Base-by-base conservation (phyloP, 1,140 invertebrate genomes). In the Nylanderia fulva region DNA sequence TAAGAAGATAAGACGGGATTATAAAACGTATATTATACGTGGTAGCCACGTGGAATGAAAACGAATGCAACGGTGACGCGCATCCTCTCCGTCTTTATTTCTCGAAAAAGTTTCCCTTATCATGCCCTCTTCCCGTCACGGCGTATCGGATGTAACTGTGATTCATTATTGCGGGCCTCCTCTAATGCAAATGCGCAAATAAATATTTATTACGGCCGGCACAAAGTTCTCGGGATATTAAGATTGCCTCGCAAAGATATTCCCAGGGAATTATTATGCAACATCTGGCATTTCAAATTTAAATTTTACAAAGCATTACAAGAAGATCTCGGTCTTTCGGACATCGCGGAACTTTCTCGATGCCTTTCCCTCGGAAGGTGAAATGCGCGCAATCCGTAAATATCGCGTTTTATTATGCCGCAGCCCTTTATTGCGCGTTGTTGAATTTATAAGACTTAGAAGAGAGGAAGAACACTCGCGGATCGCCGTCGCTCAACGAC, bases 11-110 rank as follows among this genome's bases (percentile, higher is more conserved):
- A 84, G 56, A 36, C 9, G 86, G 33, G 83, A 88, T 88, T 88
- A 87, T 88, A 88, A 88, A 88, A 88, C 80, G 88, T 87, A 71
- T 83, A 77, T 84, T 64, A n/a, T n/a, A 74, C 80, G 29, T 33
- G 58, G 71, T 56, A 58, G 85, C 42, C 69, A 58, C 86, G 71
- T 29, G 36, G 18, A 72, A 88, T 88, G 87, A 88, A 74, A 88
- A 88, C 66, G 48, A 85, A 88, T 88, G 87, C 84, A 61, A 52
- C 21, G 63, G 15, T 52, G 42, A 52, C 54, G 39, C 29, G 56
- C 27, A 9, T 33, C n/a, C n/a, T 6, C 54, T 85, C 21, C 68
- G 58, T 80, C 61, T 80, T 33, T 61, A 68, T 85, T 88, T 71
- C 56, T 4, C 18, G 9, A n/a, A 36, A 21, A 76, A 29, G 54